These are phyloP conservation scores for Drosophila watanabei DNA, from an alignment of 1,140 invertebrate genomes.

Conservation along the genomic window DNA sequence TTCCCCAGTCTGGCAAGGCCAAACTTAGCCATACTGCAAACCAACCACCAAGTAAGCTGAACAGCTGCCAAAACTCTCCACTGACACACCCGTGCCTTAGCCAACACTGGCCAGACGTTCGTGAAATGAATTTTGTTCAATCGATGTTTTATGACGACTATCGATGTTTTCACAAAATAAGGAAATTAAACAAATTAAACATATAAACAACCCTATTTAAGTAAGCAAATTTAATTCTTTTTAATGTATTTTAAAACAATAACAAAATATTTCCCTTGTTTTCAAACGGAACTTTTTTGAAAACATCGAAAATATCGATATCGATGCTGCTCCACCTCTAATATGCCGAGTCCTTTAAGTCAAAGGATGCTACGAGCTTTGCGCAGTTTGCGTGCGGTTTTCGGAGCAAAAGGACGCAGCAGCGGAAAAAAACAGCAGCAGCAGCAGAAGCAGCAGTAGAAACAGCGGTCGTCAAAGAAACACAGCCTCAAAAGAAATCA, in stretches of 20 bases:
- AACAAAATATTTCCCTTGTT: not conserved
- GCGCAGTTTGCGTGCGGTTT: constrained; percentile 81
- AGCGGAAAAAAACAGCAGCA: constrained; percentile 50
- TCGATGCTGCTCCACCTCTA: constrained; percentile 2
- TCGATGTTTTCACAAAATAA: not conserved
- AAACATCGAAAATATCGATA: not conserved
- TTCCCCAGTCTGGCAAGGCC: too few species aligned
- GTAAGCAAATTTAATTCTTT: too few species aligned
- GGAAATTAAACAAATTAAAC: not conserved
- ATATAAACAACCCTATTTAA: too few species aligned
- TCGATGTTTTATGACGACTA: not conserved
- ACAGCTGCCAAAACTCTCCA: constrained; percentile 17
- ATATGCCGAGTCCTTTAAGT: constrained; percentile 67
- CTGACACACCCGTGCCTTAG: not conserved
- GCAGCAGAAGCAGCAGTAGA: constrained; percentile 25
- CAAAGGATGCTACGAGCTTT: constrained; percentile 75
- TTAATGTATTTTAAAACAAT: too few species aligned
- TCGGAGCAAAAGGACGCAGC: constrained; percentile 75
- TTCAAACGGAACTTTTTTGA: too few species aligned
- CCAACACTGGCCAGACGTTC: not conserved
- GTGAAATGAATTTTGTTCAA: not conserved
- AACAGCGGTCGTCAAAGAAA: constrained; percentile 19
- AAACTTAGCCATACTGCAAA: not conserved
- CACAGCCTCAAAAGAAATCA: constrained; percentile 14
- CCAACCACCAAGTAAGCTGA: not conserved